Base-by-base conservation (phyloP, 92 coral and sea anemone genomes). In the Parazoanthus swiftii region DNA sequence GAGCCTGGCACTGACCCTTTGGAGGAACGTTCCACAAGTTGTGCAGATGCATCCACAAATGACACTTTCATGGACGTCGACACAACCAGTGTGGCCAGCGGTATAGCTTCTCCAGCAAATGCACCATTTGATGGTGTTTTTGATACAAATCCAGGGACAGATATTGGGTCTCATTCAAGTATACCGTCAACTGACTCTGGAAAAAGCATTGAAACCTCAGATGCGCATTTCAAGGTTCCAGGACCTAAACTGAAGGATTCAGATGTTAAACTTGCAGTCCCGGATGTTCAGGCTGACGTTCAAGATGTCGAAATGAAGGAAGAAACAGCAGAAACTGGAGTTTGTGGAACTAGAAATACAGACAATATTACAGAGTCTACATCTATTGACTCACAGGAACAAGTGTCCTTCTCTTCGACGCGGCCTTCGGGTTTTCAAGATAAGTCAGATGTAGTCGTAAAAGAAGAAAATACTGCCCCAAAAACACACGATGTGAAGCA, bases 241-340 rank as follows among this genome's bases (percentile, higher is more conserved):
- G 86, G 43, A 38, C 39, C 54, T 8, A 67, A 67, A 42, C 46
- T 39, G 39, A 43, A 67, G 67, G 20, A 36, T 25, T 25, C 58
- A 35, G 48, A 82, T 56, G 26, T 16, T 13, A 56, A 65, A 63
- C 25, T n/a, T 8, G 72, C 39, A 26, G 66, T 79, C 59, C 65
- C 21, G 39, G 66, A 50, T 46, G 38, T 51, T n/a, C 65, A 79
- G 29, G 26, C 18, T 2, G 29, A 67, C 46, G 86, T 20, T 37
- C 77, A 82, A 71, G 86, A 82, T 23, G 33, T 82, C 66, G 86
- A 82, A 82, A 82, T 74, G 76, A 38, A 59, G 42, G 48, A 76
- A 23, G 82, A 74, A 42, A 13, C 23, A 8, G 20, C 38, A 0
- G 74, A 51, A 44, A 14, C 29, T 20, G 72, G 63, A 15, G 9